Percentiles rank a stretch among this genome's conserved stretches.
phyloP scores from a whole-genome alignment of 1,140 invertebrate species.

The Choristoneura fumiferana region DNA sequence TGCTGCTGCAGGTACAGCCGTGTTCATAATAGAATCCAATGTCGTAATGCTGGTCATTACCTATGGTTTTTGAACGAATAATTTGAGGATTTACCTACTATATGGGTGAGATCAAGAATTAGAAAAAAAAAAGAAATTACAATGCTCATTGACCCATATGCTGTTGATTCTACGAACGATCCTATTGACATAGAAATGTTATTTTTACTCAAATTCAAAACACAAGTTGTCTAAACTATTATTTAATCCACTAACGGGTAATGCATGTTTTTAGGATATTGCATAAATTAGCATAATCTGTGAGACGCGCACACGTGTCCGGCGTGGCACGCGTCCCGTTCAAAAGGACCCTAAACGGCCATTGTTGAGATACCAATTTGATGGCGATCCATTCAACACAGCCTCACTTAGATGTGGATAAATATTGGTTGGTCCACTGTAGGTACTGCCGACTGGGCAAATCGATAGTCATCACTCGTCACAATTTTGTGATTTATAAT shows the following conservation, averaged over 20 bases:
- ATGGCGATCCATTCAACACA: constrained; percentile 39
- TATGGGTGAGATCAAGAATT: too few species aligned
- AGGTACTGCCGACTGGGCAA: too few species aligned
- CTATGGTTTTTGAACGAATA: too few species aligned
- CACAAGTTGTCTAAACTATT: constrained; percentile 5
- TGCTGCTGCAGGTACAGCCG: too few species aligned
- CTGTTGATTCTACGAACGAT: too few species aligned
- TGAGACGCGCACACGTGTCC: constrained; percentile 43
- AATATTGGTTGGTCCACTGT: constrained; percentile 27
- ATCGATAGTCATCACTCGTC: too few species aligned
- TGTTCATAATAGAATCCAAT: too few species aligned
- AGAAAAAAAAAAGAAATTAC: too few species aligned
- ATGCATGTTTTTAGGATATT: constrained; percentile 20
- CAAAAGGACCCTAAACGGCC: constrained; percentile 32
- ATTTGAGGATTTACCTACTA: too few species aligned
- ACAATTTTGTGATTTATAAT: too few species aligned
- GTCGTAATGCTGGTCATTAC: too few species aligned
- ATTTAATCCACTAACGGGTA: constrained; percentile 4
- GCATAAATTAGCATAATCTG: constrained; percentile 64
- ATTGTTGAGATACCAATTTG: constrained; percentile 41
- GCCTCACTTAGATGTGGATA: constrained; percentile 27
- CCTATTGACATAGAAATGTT: not conserved
- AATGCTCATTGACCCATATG: too few species aligned
- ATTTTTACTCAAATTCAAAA: not conserved
- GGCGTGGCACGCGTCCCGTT: constrained; percentile 35